Evolutionary conservation across 2,113 vertebrate genomes (phyloP), one percentile per base, ranked within the genome.

Genomic region (Calcarius ornatus): DNA sequence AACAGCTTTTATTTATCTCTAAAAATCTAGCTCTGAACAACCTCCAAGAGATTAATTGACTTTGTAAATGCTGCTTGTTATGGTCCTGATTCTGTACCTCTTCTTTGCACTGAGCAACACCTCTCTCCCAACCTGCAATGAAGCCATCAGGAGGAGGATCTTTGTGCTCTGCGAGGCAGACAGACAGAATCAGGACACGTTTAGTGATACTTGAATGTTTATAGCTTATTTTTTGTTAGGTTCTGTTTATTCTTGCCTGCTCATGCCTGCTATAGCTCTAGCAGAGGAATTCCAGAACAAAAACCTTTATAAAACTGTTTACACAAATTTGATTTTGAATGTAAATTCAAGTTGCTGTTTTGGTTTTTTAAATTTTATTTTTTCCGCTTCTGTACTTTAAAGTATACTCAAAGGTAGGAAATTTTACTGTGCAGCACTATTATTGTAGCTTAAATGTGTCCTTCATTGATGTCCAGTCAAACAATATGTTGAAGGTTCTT

Each of bases 201-300:
- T 60, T 72, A 87, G 66, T 42, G 81, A 97, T 93, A 96, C 89
- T 97, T 97, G 94, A 97, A 97, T 89, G 37, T 97, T 96, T 87
- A 93, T 61, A 90, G 64, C 37, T 97, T 31, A 64, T 66, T 94
- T 94, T 86, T 68, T 68, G 43, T 72, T 93, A 85, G 43, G 42
- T 33, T 35, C 59, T 89, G 80, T 81, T 94, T 42, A n/a, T 90
- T 86, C 93, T 96, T 77, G 38, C 86, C 76, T 88, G 80, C 90
- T 95, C n/a, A 86, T 28, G 9, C 69, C 73, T 85, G 57, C 66
- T 84, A 51, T 22, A 78, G 50, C 79, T 72, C 71, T 91, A 38
- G 30, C 75, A 88, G 86, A 95, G 77, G 38, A 87, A 54, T 56
- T 93, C 81, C 65, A 84, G 80, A 73, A 65, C 47, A 61, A 73